Evolutionary conservation across 2,888 invertebrate species (phyloP), one percentile per base, ranked within the genome.

Genomic region (Myathropa florea): DNA sequence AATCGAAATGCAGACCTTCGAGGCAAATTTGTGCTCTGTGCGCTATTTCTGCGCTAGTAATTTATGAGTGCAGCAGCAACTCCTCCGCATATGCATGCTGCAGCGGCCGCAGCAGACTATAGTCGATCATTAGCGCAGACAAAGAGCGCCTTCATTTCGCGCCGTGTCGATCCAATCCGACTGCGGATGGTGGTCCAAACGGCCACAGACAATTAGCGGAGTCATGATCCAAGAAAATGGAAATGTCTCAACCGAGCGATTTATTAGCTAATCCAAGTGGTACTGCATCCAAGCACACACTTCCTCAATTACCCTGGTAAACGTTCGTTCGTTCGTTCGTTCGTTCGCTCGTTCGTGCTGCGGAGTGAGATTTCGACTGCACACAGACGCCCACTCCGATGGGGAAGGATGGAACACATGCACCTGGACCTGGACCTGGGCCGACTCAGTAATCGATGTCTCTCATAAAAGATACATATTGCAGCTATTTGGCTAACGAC

Each of bases 161-260:
- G 57, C 36, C 55, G 28, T 33, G 60, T 61, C 61, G 72, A 64
- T 68, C 70, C 71, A 60, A 53, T 39, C 30, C 68, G 33, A 18
- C 60, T 61, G n/a, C n/a, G 46, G 36, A 57, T 65, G 78, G 86
- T 86, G 86, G 86, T 86, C 86, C 75, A 79, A 78, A 60, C 70
- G 63, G 75, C 75, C 53, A 82, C 64, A 86, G 83, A 83, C 86
- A 86, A 86, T 86, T 86, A 86, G 79, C 78, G 64, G 71, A 86
- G 86, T 86, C 86, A 86, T 86, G 86, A 86, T 86, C 86, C 86
- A 83, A 86, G 86, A 86, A 86, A 86, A 86, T 86, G 86, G 86
- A 86, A 86, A 86, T 83, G 86, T 86, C 86, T 86, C 78, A 83
- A 75, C 83, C 78, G 61, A 77, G 61, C 86, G 86, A 86, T 86